These are phyloP conservation scores for Bombus impatiens DNA, from an alignment of 1,140 invertebrate species.

Conservation along the genomic window DNA sequence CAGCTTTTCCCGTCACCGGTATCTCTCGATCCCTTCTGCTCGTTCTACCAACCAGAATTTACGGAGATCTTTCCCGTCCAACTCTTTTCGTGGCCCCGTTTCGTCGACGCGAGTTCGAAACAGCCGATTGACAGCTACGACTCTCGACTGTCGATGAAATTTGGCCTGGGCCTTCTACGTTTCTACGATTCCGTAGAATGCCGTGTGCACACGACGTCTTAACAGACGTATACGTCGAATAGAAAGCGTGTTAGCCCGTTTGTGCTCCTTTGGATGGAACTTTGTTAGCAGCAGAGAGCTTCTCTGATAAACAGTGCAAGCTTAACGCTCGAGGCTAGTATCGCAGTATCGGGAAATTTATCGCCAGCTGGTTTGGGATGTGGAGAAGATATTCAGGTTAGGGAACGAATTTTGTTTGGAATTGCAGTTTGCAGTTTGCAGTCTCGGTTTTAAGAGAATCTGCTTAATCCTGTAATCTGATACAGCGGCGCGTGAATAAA, in stretches of 20 bases:
- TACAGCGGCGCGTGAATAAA: neutral
- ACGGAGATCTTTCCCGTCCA: neutral
- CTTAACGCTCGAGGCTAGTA: slow-evolving; percentile 3
- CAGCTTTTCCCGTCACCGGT: neutral
- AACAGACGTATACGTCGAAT: neutral
- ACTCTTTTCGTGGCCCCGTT: neutral
- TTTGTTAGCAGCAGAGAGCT: neutral
- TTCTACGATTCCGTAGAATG: neutral
- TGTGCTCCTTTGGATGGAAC: neutral
- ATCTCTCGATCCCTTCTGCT: slow-evolving; percentile 8
- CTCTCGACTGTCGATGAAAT: neutral
- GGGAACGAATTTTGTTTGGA: neutral
- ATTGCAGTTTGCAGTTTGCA: neutral
- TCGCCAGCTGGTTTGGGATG: neutral
- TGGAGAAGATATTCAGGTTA: no score
- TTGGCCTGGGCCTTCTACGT: neutral
- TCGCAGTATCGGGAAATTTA: slow-evolving; percentile 18
- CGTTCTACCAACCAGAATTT: neutral
- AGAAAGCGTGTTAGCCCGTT: neutral
- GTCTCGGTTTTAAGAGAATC: neutral
- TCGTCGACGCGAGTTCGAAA: neutral
- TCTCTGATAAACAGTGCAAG: neutral
- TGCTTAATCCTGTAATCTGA: slow-evolving; percentile 13
- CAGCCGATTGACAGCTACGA: slow-evolving; percentile 10
- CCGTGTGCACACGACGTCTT: neutral